Evolutionary conservation across 2,888 invertebrate genomes (phyloP).

Genomic region (Stenodema calcarata): DNA sequence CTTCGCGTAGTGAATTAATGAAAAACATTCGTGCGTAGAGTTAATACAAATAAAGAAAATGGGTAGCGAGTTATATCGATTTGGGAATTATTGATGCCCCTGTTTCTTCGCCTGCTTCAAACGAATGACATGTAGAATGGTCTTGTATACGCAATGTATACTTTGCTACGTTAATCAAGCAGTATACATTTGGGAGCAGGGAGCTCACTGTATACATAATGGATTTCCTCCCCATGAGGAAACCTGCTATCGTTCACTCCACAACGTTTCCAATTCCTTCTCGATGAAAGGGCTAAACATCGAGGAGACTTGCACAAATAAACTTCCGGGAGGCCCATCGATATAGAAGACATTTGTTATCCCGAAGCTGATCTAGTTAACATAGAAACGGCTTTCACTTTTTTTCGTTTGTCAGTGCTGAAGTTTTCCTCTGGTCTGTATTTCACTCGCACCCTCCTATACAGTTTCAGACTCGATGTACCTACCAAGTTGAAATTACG

Average conservation of each 20-base stretch:
- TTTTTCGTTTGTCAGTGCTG: neutral
- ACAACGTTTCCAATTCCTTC: constrained; percentile 27
- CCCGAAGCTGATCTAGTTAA: constrained; percentile 12
- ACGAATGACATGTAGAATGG: neutral
- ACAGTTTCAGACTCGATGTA: neutral
- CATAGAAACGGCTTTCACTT: constrained; percentile 19
- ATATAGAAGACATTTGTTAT: constrained; percentile 22
- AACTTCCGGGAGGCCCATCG: constrained; percentile 28
- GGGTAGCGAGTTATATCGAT: neutral
- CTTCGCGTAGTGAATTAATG: no score
- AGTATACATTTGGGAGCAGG: constrained; percentile 20
- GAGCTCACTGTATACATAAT: constrained; percentile 30
- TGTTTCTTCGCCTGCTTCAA: neutral
- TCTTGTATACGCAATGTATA: constrained; percentile 6
- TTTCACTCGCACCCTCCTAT: neutral
- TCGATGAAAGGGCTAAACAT: constrained; percentile 22
- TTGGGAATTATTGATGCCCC: neutral
- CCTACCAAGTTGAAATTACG: no score
- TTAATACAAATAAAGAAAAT: no score
- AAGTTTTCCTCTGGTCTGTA: neutral
- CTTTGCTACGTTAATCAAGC: constrained; percentile 31
- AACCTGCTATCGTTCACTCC: neutral
- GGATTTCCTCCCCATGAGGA: neutral
- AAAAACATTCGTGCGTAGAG: no score
- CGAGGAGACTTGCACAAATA: constrained; percentile 20